Base-by-base conservation (phyloP, 2,797 vertebrate species). In the Alosa sapidissima region DNA sequence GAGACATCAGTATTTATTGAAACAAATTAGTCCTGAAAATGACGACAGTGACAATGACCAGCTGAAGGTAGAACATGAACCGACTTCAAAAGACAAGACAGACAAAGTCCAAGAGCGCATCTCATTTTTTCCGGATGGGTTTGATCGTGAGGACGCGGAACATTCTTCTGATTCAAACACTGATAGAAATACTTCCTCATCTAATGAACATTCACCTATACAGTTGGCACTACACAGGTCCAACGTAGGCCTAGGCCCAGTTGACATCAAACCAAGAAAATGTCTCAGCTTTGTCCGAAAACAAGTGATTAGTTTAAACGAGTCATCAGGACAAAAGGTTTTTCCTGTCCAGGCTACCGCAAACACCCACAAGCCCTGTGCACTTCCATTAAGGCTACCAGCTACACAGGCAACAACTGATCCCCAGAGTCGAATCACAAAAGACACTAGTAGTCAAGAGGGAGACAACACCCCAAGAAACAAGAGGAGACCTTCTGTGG, bases 361-460 rank as follows among this genome's bases (percentile, higher is more conserved):
- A 4, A 2, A 5, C 62, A 7, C 28, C 5, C 87, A 86, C 54
- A 98, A 97, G 90, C 96, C 96, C 0, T 96, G 89, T 48, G 96
- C 92, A 84, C 86, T 97, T 82, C 97, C 98, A 0, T 90, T 98
- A 90, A 96, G 96, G 84, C 91, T 92, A 83, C 93, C 93, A 9
- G 82, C 55, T 11, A 0, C 88, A 41, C 14, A 41, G 33, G 16
- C 68, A 5, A 21, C 5, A n/a, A 24, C 28, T 28, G 41, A 16
- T 51, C 82, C 60, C 85, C 10, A 54, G 89, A 45, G 83, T 91
- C 0, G 89, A 90, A 0, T 33, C 0, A 88, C 89, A 2, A 11
- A 90, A 1, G 89, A 92, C n/a, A 11, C 68, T 8, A 45, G 14
- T 2, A 45, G 41, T 21, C 72, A 78, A 14, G 41, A 47, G 36